Evolutionary conservation across 1,140 invertebrate genomes (phyloP).

Genomic region (Monomorium pharaonis): DNA sequence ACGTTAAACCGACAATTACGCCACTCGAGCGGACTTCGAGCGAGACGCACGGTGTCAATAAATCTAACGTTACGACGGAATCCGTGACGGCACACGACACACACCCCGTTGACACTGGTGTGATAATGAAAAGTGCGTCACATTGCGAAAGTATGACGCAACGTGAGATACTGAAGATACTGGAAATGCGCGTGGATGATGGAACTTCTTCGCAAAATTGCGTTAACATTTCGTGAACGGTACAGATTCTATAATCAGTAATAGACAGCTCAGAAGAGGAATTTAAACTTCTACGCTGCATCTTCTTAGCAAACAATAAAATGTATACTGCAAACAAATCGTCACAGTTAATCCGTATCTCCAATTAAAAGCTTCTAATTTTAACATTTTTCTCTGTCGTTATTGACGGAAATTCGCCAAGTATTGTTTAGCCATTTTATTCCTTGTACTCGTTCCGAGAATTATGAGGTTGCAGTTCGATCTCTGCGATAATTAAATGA

Average conservation of each 20-base stretch:
- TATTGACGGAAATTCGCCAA: neutral
- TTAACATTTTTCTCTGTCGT: neutral
- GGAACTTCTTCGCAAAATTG: neutral
- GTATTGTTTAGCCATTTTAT: neutral
- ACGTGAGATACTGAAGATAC: neutral
- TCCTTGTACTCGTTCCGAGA: neutral
- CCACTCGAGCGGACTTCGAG: neutral
- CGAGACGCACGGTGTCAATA: neutral
- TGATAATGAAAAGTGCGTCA: neutral
- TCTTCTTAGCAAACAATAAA: neutral
- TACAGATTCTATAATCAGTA: no score
- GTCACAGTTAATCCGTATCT: neutral
- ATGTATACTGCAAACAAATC: neutral
- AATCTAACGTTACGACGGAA: neutral
- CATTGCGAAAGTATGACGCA: neutral
- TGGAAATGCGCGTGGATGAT: neutral
- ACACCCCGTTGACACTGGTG: neutral
- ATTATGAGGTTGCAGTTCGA: neutral
- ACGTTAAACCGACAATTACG: constrained; percentile 8
- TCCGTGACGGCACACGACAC: neutral
- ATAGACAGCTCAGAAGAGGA: no score
- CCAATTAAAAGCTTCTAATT: neutral
- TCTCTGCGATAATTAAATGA: neutral
- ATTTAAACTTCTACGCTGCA: neutral
- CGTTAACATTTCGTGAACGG: neutral